Percentiles rank a stretch among this genome's conserved stretches.
Conservation (phyloP, 2,888 invertebrate species). For the Glaucopsyche alexis region DNA sequence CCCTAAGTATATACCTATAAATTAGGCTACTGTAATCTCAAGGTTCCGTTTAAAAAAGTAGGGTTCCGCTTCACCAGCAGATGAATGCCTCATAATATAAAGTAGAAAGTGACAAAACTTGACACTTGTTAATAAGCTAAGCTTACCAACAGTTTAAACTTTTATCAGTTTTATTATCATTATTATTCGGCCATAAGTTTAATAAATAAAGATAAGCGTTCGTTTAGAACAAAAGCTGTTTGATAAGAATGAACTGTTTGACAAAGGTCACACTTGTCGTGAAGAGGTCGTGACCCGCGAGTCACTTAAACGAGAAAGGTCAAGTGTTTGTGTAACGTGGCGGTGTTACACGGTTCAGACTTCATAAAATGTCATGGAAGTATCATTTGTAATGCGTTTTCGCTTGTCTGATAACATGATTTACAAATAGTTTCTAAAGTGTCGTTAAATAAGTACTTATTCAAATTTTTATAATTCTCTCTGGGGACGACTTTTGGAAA, state of each 20-base stretch:
- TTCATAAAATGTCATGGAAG: slow-evolving; percentile 8
- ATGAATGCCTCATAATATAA: no score
- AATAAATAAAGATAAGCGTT: background rate
- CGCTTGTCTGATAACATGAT: background rate
- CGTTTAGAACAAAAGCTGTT: background rate
- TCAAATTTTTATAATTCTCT: no score
- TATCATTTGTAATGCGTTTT: background rate
- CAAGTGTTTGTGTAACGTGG: background rate
- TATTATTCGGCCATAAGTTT: background rate
- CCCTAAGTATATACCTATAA: no score
- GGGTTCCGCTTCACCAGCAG: no score
- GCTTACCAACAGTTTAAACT: no score
- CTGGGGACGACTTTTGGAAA: no score
- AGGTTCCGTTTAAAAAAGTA: no score
- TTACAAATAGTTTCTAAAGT: no score
- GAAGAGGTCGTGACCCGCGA: slow-evolving; percentile 7
- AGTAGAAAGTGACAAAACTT: no score
- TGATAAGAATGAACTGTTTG: slow-evolving; percentile 6
- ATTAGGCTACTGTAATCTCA: no score
- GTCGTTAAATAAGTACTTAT: background rate
- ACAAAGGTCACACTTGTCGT: slow-evolving; percentile 19
- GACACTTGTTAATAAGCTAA: no score
- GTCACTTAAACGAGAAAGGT: slow-evolving; percentile 13
- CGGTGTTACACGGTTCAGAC: slow-evolving; percentile 1
- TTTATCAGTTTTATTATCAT: no score